A percentile compares a stretch with the other conserved stretches of the same genome.
phyloP scores from a whole-genome alignment of 2,113 vertebrate genomes.

The Acrocephalus arundinaceus region DNA sequence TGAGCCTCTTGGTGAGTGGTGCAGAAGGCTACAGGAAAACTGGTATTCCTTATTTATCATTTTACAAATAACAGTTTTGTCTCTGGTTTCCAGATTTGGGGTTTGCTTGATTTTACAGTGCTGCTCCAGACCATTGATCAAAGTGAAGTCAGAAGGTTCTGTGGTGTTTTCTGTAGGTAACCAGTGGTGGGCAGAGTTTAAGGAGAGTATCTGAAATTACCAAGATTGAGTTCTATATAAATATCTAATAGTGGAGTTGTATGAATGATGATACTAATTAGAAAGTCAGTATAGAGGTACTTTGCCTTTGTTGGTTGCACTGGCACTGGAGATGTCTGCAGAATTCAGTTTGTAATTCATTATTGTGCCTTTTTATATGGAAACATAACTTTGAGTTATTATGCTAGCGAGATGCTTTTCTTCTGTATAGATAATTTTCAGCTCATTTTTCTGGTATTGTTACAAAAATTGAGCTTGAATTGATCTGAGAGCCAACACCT shows the following conservation, averaged over 20 bases:
- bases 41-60: background rate
- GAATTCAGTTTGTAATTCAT: background rate
- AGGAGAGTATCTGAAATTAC: background rate
- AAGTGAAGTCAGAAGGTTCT: background rate
- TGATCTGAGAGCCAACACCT: background rate
- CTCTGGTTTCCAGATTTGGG: background rate
- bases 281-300: background rate
- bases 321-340: background rate
- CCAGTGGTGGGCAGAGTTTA: background rate
- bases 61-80: background rate
- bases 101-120: background rate
- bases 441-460: background rate
- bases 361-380: background rate
- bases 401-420: background rate
- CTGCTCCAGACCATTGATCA: background rate
- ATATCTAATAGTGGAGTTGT: background rate
- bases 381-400: background rate
- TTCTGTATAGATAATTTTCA: background rate
- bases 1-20: fast-evolving
- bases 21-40: background rate
- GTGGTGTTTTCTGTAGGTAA: background rate
- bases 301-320: background rate
- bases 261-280: background rate
- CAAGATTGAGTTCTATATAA: background rate
- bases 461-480: background rate